Percentiles rank a stretch among this genome's conserved stretches.
phyloP scores from a whole-genome alignment of 2,888 invertebrate genomes.

The Drosophila robusta region DNA sequence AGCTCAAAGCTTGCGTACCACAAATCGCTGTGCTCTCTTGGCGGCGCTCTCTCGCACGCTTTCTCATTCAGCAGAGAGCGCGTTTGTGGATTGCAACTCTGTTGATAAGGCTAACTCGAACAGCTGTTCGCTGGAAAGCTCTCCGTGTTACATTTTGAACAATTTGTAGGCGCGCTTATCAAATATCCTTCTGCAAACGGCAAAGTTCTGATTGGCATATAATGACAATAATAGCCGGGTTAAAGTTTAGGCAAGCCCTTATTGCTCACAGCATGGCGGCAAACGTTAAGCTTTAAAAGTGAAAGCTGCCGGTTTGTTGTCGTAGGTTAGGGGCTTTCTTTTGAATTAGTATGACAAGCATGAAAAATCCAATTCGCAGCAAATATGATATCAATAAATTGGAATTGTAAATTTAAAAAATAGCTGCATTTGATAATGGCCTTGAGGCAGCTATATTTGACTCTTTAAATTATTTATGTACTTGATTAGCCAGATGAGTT shows the following conservation, averaged over 20 bases:
- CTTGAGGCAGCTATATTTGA: too few relatives aligned
- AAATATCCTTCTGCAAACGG: not conserved
- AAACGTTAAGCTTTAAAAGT: not conserved
- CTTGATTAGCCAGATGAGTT: too few relatives aligned
- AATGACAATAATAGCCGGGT: constrained; percentile 23
- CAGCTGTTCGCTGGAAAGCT: constrained; percentile 54
- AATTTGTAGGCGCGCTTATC: constrained; percentile 35
- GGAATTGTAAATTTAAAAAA: too few relatives aligned
- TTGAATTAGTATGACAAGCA: too few relatives aligned
- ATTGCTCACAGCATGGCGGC: not conserved
- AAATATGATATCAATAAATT: too few relatives aligned
- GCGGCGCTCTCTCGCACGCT: constrained; percentile 17
- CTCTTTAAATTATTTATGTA: too few relatives aligned
- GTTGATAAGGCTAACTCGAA: constrained; percentile 27
- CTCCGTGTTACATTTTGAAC: constrained; percentile 33
- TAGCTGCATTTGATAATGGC: too few relatives aligned
- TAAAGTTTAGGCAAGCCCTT: constrained; percentile 25
- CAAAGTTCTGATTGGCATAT: constrained; percentile 42
- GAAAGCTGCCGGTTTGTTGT: not conserved
- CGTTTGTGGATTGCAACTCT: constrained; percentile 27
- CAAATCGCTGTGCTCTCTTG: constrained; percentile 14
- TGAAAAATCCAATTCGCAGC: too few relatives aligned
- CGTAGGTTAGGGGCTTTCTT: too few relatives aligned
- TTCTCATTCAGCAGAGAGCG: constrained; percentile 49
- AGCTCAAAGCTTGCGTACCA: constrained; percentile 49